Evolutionary conservation across 2,797 vertebrate species (phyloP), one percentile per base, ranked within the genome.

Genomic region (Enteromius argenteus): DNA sequence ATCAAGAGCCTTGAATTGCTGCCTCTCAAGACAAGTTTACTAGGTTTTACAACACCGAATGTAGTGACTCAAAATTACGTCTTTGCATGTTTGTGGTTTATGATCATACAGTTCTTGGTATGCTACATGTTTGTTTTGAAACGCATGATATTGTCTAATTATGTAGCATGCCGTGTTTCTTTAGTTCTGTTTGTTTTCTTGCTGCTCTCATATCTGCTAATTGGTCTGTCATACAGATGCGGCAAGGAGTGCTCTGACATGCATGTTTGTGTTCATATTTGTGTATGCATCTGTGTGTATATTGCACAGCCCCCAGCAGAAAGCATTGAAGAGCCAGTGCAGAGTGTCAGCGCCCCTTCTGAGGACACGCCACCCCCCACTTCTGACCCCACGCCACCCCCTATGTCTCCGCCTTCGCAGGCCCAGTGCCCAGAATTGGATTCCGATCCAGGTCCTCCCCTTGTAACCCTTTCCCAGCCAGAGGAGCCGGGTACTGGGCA

Each of bases 241-340:
- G 37, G 27, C 32, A 77, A 39, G 23, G 67, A 83, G 39, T 23
- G 72, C 23, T 2, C 35, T 64, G 53, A 71, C 62, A 42, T 85
- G 83, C 73, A 77, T 85, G 83, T 66, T 80, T 68, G 76, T 83
- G 37, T 81, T 79, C 83, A 53, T 81, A 49, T 80, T 87, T 91
- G 90, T 94, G 83, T 89, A 83, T 92, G 85, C 94, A 91, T 94
- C 89, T 94, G 91, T 95, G 91, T 92, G 91, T 95, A 91, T 92
- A 88, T 95, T 80, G 93, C 86, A 93, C 95, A 98, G 97, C 95
- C 95, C 90, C 84, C 95, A 92, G 94, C 93, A 93, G 93, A 90
- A 64, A 74, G 88, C 83, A 85, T 81, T 1, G 96, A 94, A 92
- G 94, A 95, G 88, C 90, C 84, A 46, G 94, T 89, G 88, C 93